Conservation (phyloP, 2,113 vertebrate species). For the Cynoglossus semilaevis region DNA sequence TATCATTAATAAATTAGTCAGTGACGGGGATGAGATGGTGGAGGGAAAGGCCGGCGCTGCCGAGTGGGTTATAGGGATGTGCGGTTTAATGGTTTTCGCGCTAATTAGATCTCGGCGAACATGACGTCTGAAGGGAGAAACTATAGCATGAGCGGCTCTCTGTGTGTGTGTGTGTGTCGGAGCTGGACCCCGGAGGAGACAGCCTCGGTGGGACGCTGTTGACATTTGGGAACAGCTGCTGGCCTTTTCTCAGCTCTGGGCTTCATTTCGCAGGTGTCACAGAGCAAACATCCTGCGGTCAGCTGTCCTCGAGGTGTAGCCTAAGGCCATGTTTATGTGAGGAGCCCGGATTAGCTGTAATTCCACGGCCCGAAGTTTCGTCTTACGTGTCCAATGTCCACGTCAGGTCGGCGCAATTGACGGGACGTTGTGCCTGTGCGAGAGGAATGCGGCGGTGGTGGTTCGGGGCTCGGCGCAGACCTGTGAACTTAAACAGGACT, state of each 20-base stretch:
- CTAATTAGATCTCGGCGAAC: conserved; percentile 52
- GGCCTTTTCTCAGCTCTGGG: conserved; percentile 5
- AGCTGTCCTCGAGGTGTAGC: background rate
- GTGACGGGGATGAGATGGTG: conserved; percentile 21
- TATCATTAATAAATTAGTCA: conserved; percentile 65
- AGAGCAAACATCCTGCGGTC: background rate
- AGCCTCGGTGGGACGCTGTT: conserved; percentile 16
- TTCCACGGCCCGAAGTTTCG: conserved; percentile 3
- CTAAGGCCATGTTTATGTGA: background rate
- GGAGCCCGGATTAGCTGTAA: conserved; percentile 1
- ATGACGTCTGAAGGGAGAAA: conserved; percentile 22
- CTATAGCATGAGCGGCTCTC: conserved; percentile 10
- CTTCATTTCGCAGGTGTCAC: background rate
- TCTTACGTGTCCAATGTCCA: conserved; percentile 6
- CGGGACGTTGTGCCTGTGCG: conserved; percentile 13
- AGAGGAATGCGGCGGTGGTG: conserved; percentile 16
- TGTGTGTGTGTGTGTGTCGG: no score
- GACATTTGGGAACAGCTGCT: conserved; percentile 45
- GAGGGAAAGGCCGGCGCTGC: background rate
- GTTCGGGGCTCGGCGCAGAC: conserved; percentile 26
- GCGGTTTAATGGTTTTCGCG: conserved; percentile 37
- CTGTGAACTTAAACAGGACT: conserved; percentile 25
- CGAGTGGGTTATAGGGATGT: conserved; percentile 17
- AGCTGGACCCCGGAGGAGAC: conserved; percentile 1
- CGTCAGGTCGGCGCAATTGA: conserved; percentile 11